phyloP scores from a whole-genome alignment of 2,113 vertebrate genomes.

The Scartelaos histophorus region DNA sequence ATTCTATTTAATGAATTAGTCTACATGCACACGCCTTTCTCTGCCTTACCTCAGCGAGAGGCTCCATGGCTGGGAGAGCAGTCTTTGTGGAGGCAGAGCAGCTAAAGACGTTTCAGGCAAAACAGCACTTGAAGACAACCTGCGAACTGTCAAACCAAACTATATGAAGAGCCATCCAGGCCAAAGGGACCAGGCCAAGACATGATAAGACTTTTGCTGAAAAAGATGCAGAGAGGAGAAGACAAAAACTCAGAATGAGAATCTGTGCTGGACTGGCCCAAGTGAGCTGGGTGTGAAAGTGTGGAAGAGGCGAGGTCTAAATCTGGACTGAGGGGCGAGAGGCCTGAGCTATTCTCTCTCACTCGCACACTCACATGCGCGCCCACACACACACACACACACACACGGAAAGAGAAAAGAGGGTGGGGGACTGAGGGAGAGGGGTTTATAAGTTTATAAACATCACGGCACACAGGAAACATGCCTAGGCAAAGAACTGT shows the following conservation, averaged over 20 bases:
- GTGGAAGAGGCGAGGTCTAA: constrained; percentile 61
- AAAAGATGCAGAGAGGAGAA: background rate
- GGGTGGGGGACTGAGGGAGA: background rate
- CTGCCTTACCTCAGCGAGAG: constrained; percentile 51
- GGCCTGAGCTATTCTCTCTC: constrained; percentile 47
- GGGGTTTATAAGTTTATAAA: background rate
- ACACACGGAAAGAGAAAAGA: too few relatives aligned
- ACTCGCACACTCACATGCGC: background rate
- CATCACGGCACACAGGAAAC: background rate
- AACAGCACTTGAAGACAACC: background rate
- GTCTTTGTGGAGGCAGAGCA: constrained; percentile 20
- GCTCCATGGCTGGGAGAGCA: constrained; percentile 53
- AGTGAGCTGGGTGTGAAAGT: constrained; percentile 42
- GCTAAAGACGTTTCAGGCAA: background rate
- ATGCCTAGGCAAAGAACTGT: background rate
- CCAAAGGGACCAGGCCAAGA: background rate
- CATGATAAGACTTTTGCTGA: background rate
- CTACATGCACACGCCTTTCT: background rate
- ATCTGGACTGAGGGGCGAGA: constrained; percentile 59
- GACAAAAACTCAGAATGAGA: background rate
- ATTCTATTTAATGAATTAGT: background rate
- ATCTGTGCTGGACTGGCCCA: background rate
- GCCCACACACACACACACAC: background rate
- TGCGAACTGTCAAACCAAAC: background rate
- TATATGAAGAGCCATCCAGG: background rate